Evolutionary conservation across 1,140 invertebrate species (phyloP).

Genomic region (Pogonomyrmex californicus): DNA sequence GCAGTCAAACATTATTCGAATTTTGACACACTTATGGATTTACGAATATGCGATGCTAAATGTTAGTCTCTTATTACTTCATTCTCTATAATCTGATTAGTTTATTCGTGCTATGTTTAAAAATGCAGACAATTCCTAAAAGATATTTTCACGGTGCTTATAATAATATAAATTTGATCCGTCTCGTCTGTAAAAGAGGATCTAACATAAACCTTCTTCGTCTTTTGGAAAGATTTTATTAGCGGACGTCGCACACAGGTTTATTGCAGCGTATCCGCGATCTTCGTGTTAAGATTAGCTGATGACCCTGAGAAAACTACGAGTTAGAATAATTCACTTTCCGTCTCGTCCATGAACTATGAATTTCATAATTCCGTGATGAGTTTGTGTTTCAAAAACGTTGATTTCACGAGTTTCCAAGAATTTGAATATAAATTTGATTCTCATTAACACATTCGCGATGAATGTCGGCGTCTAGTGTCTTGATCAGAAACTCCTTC

Average conservation of each 20-base stretch:
- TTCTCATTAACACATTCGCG: neutral
- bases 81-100: neutral
- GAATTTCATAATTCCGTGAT: constrained; percentile 12
- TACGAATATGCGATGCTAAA: neutral
- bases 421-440: constrained; percentile 20
- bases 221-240: constrained; percentile 2
- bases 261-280: constrained; percentile 10
- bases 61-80: neutral
- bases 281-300: constrained; percentile 9
- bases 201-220: neutral
- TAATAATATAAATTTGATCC: neutral
- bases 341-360: constrained; percentile 21
- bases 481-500: neutral
- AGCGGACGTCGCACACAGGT: neutral
- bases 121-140: neutral
- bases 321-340: constrained; percentile 21
- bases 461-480: neutral
- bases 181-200: neutral
- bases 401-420: constrained; percentile 57
- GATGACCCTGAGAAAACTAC: neutral
- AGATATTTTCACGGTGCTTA: neutral
- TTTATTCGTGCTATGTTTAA: neutral
- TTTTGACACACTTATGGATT: neutral
- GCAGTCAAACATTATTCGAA: neutral
- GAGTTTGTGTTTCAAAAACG: neutral